Evolutionary conservation across 2,113 vertebrate genomes (phyloP).

Genomic region (Channa argus): DNA sequence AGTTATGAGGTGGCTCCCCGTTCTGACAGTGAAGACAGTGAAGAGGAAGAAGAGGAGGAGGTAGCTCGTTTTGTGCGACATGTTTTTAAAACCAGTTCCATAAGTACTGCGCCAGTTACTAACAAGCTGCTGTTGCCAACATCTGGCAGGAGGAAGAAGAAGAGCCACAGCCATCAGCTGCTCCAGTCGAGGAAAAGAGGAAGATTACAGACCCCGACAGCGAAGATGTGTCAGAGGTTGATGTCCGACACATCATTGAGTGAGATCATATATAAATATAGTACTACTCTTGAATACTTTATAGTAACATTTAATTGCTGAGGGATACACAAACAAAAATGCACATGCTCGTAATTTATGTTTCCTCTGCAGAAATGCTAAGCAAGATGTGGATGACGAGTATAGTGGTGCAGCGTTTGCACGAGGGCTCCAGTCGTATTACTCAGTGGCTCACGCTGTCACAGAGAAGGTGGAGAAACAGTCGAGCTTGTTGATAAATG

Average conservation of each 20-base stretch:
- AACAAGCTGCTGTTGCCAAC: background rate
- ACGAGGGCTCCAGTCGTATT: constrained; percentile 92
- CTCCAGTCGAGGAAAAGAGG: constrained; percentile 88
- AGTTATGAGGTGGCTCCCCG: constrained; percentile 96
- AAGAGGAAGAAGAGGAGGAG: constrained; percentile 91
- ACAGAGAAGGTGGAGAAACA: constrained; percentile 95
- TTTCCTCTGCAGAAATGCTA: constrained; percentile 85
- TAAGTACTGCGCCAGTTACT: background rate
- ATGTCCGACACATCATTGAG: constrained; percentile 94
- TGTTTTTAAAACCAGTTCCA: constrained; percentile 8
- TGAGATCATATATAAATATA: constrained; percentile 72
- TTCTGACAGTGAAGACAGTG: constrained; percentile 96
- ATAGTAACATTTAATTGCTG: background rate
- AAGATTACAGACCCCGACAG: constrained; percentile 94
- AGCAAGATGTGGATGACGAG: constrained; percentile 96
- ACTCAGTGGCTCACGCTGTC: constrained; percentile 95
- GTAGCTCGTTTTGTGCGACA: constrained; percentile 64
- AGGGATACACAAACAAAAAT: background rate
- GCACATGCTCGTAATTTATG: background rate
- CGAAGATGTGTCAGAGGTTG: constrained; percentile 93
- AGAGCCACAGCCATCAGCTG: constrained; percentile 81
- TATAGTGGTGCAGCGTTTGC: constrained; percentile 89
- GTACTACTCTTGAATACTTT: background rate
- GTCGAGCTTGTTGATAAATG: constrained; percentile 93
- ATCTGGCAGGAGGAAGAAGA: constrained; percentile 89